Base-by-base conservation (phyloP, 2,888 invertebrate species). In the Tholera decimalis region DNA sequence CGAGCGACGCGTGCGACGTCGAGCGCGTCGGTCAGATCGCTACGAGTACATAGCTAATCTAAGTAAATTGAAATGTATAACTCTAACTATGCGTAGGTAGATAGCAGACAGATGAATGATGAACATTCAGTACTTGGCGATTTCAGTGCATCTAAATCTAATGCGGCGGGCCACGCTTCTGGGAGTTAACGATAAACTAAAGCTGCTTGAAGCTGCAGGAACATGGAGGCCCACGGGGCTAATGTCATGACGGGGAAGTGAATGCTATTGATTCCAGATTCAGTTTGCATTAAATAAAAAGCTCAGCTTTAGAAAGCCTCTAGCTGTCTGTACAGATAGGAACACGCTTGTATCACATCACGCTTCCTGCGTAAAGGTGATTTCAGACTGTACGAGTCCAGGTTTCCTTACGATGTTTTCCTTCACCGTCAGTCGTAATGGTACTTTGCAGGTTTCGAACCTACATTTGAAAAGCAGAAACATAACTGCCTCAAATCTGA, bases 21-120 rank as follows among this genome's bases (percentile, higher is more conserved):
- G 49, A 59, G 65, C 73, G 75, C 74, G 76, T 76, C 79, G 75
- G 57, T 77, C 74, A 79, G 84, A 84, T 83, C 79, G 85, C 89
- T 89, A 90, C 88, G 81, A 82, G 83, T 88, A 89, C 86, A 90
- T 83, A 89, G 89, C 89, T 93, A 92, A 87, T 89, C 91, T 91
- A 92, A 90, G 86, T 89, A 87, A 89, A 90, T 91, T 89, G 88
- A 92, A 92, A 92, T 89, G 90, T 93, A 88, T 89, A 91, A 91
- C 78, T 83, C 91, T 93, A 92, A 90, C 89, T 93, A 93, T 90
- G 88, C 89, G 82, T 88, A 89, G 86, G 85, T 87, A 86, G 85
- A 87, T 85, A 91, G 91, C 90, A 90, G 89, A 90, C 89, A 87
- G 88, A 85, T 83, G 88, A 89, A 87, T 83, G 89, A 82, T 82